Conservation (phyloP, 2,888 invertebrate genomes). For the Eupithecia insigniata region DNA sequence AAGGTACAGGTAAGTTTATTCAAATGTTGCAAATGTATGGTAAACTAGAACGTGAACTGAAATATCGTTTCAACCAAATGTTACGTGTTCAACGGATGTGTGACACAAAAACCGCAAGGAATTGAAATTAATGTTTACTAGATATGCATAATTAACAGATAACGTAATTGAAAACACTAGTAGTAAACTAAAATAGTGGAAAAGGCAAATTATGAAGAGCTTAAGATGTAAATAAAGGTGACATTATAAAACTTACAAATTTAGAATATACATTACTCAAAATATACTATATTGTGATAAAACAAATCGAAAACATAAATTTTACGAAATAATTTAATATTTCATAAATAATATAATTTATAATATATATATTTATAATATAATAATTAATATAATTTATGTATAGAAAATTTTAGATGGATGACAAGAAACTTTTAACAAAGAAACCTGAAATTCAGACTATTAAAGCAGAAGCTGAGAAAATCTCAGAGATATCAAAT, state of each 20-base stretch:
- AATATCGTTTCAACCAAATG: neutral
- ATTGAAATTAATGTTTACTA: slow-evolving; percentile 46
- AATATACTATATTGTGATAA: neutral
- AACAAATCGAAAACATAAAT: neutral
- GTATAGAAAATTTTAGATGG: neutral
- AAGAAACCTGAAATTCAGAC: neutral
- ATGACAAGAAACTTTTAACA: neutral
- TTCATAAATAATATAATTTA: too few relatives aligned
- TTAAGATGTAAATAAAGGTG: neutral
- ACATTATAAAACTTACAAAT: neutral
- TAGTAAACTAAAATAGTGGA: slow-evolving; percentile 2
- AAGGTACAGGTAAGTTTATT: neutral
- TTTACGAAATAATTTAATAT: neutral
- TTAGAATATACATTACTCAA: neutral
- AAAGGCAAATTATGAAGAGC: neutral
- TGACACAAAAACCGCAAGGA: slow-evolving; percentile 48
- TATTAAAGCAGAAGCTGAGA: neutral
- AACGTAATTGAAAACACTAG: slow-evolving; percentile 12
- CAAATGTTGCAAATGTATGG: slow-evolving; percentile 33
- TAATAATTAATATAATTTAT: too few relatives aligned
- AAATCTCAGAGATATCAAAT: slow-evolving; percentile 11
- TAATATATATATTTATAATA: too few relatives aligned
- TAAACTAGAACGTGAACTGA: slow-evolving; percentile 40
- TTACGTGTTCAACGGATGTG: slow-evolving; percentile 48
- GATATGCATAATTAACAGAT: slow-evolving; percentile 41